Percentiles rank a stretch among this genome's conserved stretches.
Conservation (phyloP, 2,797 vertebrate genomes). For the Diplodus puntazzo region DNA sequence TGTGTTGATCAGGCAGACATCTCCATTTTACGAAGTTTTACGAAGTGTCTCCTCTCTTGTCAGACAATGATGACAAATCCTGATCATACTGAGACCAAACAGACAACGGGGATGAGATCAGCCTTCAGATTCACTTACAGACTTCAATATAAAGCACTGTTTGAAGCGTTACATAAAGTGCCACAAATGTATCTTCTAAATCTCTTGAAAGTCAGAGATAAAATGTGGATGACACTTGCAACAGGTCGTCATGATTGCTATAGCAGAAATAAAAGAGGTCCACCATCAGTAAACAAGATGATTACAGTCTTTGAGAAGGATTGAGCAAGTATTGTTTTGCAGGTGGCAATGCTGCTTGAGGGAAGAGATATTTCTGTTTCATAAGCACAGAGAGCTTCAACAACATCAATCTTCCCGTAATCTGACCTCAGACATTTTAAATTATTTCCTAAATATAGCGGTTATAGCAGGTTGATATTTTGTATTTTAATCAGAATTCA, state of each 20-base stretch:
- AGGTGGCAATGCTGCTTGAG: conserved; percentile 22
- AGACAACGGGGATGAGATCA: background rate
- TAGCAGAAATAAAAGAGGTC: conserved; percentile 32
- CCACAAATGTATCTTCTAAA: background rate
- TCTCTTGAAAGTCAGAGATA: background rate
- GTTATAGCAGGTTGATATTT: background rate
- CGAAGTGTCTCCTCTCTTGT: too few species aligned
- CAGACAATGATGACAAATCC: background rate
- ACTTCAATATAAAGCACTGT: background rate
- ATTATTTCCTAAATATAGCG: background rate
- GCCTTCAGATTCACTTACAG: background rate
- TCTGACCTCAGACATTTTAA: background rate
- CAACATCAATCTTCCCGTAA: background rate
- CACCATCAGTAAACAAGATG: conserved; percentile 51
- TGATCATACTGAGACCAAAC: background rate
- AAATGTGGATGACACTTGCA: conserved; percentile 16
- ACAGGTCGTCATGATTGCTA: conserved; percentile 19
- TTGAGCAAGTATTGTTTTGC: conserved; percentile 59
- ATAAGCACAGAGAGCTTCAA: conserved; percentile 3
- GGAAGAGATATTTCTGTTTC: conserved; percentile 34
- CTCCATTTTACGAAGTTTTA: background rate
- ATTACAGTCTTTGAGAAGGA: conserved; percentile 56
- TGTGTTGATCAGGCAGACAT: background rate
- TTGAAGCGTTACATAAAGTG: background rate
- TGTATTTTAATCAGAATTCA: background rate